Evolutionary conservation across 1,140 invertebrate species (phyloP).

Genomic region (Listronotus oregonensis): DNA sequence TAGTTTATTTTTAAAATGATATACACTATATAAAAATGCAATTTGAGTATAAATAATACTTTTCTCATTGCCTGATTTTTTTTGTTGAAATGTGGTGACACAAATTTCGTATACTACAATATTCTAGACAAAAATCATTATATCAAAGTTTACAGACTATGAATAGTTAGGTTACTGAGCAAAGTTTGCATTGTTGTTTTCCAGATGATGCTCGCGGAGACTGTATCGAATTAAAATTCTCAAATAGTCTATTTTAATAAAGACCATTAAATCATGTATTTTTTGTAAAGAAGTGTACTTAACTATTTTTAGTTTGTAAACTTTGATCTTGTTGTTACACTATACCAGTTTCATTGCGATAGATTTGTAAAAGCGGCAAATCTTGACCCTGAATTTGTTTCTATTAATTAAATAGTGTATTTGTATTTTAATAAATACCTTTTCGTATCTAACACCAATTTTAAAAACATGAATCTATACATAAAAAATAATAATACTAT

Average conservation of each 20-base stretch:
- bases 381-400: constrained; percentile 44
- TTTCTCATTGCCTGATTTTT: constrained; percentile 4
- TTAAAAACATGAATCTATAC: constrained; percentile 36
- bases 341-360: constrained; percentile 29
- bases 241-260: too few relatives aligned
- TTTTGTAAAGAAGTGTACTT: too few relatives aligned
- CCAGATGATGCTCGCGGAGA: too few relatives aligned
- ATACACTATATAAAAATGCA: too few relatives aligned
- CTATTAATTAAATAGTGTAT: constrained; percentile 25
- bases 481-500: constrained; percentile 36
- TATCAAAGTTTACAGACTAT: neutral
- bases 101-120: constrained; percentile 36
- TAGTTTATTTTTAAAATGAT: neutral
- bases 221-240: too few relatives aligned
- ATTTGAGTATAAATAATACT: neutral
- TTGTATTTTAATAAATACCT: constrained; percentile 17
- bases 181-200: too few relatives aligned
- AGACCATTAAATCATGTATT: too few relatives aligned
- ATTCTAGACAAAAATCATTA: constrained; percentile 32
- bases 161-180: too few relatives aligned
- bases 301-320: too few relatives aligned
- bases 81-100: constrained; percentile 20
- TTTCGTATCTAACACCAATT: constrained; percentile 33
- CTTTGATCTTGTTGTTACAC: constrained; percentile 10
- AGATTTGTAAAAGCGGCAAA: constrained; percentile 24